A percentile compares a stretch with the other conserved stretches of the same genome.
Conservation (phyloP, 1,140 invertebrate genomes). For the Neocloeon triangulifer region DNA sequence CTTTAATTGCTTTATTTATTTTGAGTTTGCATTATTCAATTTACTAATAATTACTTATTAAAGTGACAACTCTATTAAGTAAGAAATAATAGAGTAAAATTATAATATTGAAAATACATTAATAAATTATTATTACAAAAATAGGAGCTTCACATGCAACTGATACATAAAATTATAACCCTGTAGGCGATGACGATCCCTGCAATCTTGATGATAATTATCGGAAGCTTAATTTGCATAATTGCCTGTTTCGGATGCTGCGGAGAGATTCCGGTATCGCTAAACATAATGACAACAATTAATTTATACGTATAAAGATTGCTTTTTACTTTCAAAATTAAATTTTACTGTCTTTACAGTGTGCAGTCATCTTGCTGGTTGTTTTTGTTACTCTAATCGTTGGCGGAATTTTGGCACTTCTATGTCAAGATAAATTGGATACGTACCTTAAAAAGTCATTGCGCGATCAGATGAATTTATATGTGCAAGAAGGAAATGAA, state of each 20-base stretch:
- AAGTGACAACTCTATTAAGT: no score
- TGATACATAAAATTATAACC: no score
- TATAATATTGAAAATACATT: no score
- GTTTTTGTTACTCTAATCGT: neutral
- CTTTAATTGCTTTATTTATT: no score
- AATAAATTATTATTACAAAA: no score
- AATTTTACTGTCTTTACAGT: neutral
- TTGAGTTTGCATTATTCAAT: no score
- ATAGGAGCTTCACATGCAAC: no score
- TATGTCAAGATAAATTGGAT: neutral
- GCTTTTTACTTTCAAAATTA: neutral
- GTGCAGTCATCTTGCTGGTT: neutral
- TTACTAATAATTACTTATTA: no score
- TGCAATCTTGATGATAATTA: slow-evolving; percentile 37
- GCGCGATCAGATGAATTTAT: neutral
- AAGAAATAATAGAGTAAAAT: no score
- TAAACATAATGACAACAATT: slow-evolving; percentile 51
- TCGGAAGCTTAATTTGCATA: slow-evolving; percentile 37
- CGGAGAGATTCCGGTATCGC: slow-evolving; percentile 56
- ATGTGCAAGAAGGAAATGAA: neutral
- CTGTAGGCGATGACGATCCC: slow-evolving; percentile 14
- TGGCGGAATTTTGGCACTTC: neutral
- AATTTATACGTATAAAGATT: no score
- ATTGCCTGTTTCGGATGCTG: slow-evolving; percentile 68
- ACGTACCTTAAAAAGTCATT: neutral